Percentiles rank a stretch among this genome's conserved stretches.
Conservation (phyloP, 1,140 invertebrate genomes). For the Bombus consobrinus region DNA sequence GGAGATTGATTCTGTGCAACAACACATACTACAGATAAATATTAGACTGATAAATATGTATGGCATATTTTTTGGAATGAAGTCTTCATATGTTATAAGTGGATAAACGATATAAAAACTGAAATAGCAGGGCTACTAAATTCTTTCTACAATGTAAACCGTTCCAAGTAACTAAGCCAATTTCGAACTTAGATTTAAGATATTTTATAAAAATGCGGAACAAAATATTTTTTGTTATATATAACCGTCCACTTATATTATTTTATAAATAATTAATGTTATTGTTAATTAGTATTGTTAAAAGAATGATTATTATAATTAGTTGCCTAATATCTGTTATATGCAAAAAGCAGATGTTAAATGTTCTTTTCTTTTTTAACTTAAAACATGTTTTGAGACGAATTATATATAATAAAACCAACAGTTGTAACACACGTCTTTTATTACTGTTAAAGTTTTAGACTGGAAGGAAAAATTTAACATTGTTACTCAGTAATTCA, state of each 20-base stretch:
- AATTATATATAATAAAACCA: conserved; percentile 33
- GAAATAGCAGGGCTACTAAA: conserved; percentile 25
- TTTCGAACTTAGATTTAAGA: conserved; percentile 54
- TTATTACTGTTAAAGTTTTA: conserved; percentile 1
- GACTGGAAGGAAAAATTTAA: background rate
- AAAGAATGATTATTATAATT: conserved; percentile 31
- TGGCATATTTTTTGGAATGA: conserved; percentile 55
- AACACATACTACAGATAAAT: conserved; percentile 49
- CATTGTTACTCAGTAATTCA: conserved; percentile 12
- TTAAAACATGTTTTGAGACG: conserved; percentile 23
- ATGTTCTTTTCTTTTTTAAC: conserved; percentile 2
- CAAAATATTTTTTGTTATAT: conserved; percentile 59
- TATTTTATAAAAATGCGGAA: conserved; percentile 60
- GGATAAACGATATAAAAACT: conserved; percentile 11
- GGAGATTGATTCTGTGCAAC: conserved; percentile 27
- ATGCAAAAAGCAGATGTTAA: background rate
- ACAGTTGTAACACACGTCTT: conserved; percentile 21
- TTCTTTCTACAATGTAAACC: conserved; percentile 53
- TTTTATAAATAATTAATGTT: conserved; percentile 51
- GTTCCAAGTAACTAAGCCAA: conserved; percentile 54
- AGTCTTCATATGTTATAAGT: conserved; percentile 29
- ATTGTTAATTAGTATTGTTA: conserved; percentile 57
- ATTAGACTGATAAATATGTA: conserved; percentile 55
- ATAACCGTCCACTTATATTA: conserved; percentile 68
- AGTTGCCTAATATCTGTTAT: conserved; percentile 37